These are phyloP conservation scores for Anguilla pacifica DNA, from an alignment of 2,797 vertebrate species.

Conservation along the genomic window DNA sequence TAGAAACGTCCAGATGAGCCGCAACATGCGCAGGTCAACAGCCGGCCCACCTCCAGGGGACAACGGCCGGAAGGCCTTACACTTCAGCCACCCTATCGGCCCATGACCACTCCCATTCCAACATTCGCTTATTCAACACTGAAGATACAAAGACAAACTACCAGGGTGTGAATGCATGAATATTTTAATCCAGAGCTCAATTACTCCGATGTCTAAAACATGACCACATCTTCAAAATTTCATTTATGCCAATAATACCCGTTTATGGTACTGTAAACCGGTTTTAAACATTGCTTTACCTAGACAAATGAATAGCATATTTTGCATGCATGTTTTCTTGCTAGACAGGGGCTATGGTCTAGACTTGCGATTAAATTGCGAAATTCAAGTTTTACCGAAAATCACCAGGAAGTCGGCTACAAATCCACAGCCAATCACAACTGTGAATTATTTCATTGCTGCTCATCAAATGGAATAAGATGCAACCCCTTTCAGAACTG, in stretches of 20 bases:
- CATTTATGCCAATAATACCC: not conserved
- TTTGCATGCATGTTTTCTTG: not conserved
- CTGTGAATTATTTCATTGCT: slow-evolving; percentile 13
- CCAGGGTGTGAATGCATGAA: not conserved
- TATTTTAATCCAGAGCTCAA: not conserved
- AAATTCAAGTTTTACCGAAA: not conserved
- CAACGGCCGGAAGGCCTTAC: not conserved
- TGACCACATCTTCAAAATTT: not conserved
- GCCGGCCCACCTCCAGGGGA: not conserved
- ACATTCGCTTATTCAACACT: not conserved
- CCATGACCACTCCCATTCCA: not conserved
- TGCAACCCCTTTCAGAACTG: not conserved
- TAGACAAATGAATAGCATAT: not conserved
- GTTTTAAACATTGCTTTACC: not conserved
- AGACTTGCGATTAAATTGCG: not conserved
- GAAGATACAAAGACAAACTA: not conserved
- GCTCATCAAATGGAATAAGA: not conserved
- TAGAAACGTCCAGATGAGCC: not conserved
- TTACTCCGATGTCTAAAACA: not conserved
- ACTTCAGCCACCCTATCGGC: not conserved
- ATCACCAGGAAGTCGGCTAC: not conserved
- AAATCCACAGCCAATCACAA: not conserved
- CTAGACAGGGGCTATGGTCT: not conserved
- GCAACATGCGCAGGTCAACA: not conserved
- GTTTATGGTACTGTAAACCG: not conserved